Base-by-base conservation (phyloP, 2,888 invertebrate genomes). In the Isoperla grammatica region DNA sequence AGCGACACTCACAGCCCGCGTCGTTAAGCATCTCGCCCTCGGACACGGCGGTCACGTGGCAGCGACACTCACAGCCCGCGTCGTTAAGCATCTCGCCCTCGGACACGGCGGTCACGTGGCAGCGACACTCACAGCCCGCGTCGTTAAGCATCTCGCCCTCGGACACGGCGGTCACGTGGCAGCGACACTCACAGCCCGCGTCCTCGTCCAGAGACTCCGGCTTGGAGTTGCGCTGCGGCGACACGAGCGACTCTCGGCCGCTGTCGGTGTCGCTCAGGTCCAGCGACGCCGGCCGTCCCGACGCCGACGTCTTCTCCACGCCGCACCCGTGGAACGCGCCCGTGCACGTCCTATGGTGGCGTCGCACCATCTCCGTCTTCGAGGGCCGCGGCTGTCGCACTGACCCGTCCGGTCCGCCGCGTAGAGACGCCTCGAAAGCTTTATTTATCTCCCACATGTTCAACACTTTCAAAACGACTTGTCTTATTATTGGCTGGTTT, bases 321-420 rank as follows among this genome's bases (percentile, higher is more conserved):
- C 88, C 88, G 66, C 85, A 82, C 11, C 87, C 89, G 71, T 90
- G 90, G 1, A 86, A 83, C 69, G 85, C 84, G 29, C 90, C 90
- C 35, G 83, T 86, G 72, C 90, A 90, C 57, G 84, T 84, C 68
- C 82, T 83, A 71, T 89, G 89, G 61, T 81, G 80, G 69, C 81
- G 45, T 39, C 58, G 50, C 15, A 60, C 46, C 2, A 57, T 42
- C 15, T 57, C 46, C 17, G 43, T 29, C 50, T 58, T 58, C 17
- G 59, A 15, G 15, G 56, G 20, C 4, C 46, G 37, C 2, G 46
- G 15, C n/a, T 46, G 22, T n/a, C 50, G 58, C 8, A 46, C 50
- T 12, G 57, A n/a, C 15, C 40, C 56, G 12, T 60, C 63, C 9
- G 61, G 61, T 1, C 65, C 64, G 20, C 65, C 65, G 9, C 67